Percentiles rank a stretch among this genome's conserved stretches.
Conservation (phyloP, 2,113 vertebrate genomes). For the Ptilorrhoa leucosticta region DNA sequence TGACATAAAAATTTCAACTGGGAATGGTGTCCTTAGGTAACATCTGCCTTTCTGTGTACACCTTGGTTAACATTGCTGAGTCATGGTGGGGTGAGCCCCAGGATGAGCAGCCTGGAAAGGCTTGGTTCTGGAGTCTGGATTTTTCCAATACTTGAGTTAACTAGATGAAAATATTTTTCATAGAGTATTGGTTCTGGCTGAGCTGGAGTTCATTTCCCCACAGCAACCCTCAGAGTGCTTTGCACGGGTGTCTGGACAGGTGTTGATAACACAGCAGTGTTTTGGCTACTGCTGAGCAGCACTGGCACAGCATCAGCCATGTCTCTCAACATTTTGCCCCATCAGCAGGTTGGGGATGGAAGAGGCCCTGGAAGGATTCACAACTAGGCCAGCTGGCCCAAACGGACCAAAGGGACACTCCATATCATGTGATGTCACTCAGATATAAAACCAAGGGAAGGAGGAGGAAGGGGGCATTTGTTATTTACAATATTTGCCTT, state of each 20-base stretch:
- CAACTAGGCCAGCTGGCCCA: background rate
- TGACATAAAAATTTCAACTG: background rate
- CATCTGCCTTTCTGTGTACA: background rate
- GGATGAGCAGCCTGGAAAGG: background rate
- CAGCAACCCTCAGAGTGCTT: background rate
- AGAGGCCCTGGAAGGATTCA: background rate
- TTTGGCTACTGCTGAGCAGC: background rate
- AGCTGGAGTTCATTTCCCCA: background rate
- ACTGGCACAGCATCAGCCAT: background rate
- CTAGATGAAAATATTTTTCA: background rate
- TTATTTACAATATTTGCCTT: background rate
- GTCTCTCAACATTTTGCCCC: background rate
- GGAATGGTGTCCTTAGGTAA: background rate
- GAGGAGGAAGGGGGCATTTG: background rate
- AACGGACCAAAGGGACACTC: background rate
- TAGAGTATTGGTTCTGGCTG: background rate
- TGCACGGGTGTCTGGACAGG: background rate
- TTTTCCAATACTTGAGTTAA: background rate
- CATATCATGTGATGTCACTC: background rate
- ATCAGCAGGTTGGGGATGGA: background rate
- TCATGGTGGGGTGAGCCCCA: rapidly evolving
- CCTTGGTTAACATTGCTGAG: background rate
- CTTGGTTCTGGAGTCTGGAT: background rate
- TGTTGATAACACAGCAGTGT: background rate
- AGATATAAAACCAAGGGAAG: background rate